Percentiles rank a stretch among this genome's conserved stretches.
Conservation (phyloP, 1,140 invertebrate genomes). For the Episyrphus balteatus region DNA sequence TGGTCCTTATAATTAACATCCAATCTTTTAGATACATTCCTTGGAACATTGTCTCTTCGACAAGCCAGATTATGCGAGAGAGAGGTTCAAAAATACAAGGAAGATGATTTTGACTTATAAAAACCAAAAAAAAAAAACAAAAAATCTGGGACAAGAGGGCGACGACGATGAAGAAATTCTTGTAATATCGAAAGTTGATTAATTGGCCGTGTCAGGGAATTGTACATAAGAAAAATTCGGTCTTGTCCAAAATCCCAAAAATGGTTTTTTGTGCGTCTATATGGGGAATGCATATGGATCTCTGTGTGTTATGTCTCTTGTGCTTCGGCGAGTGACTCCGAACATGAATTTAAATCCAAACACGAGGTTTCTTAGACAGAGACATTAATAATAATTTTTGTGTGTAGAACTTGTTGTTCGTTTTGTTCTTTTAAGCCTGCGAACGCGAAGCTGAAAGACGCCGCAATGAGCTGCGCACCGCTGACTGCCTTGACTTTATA, state of each 20-base stretch:
- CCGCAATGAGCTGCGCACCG: constrained; percentile 6
- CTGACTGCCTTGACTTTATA: constrained; percentile 15
- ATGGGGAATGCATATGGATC: background rate
- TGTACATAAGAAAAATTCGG: too few species aligned
- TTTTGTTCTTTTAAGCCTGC: constrained; percentile 5
- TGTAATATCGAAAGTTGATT: too few species aligned
- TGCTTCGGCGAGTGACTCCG: constrained; percentile 5
- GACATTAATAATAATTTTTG: constrained; percentile 15
- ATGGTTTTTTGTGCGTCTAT: constrained; percentile 11
- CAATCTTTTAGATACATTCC: too few species aligned
- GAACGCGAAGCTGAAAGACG: background rate
- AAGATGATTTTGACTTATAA: too few species aligned
- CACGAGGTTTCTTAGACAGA: constrained; percentile 17
- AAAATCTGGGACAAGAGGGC: too few species aligned
- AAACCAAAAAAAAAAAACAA: too few species aligned
- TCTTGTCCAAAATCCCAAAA: background rate
- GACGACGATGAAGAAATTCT: too few species aligned
- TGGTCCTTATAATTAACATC: too few species aligned
- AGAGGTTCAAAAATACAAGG: too few species aligned
- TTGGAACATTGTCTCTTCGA: too few species aligned
- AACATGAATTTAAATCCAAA: constrained; percentile 13
- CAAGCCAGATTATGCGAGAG: too few species aligned
- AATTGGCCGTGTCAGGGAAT: too few species aligned
- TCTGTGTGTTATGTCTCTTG: background rate
- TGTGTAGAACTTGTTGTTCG: background rate